Conservation (phyloP, 2,888 invertebrate genomes). For the Apodemia mormo region DNA sequence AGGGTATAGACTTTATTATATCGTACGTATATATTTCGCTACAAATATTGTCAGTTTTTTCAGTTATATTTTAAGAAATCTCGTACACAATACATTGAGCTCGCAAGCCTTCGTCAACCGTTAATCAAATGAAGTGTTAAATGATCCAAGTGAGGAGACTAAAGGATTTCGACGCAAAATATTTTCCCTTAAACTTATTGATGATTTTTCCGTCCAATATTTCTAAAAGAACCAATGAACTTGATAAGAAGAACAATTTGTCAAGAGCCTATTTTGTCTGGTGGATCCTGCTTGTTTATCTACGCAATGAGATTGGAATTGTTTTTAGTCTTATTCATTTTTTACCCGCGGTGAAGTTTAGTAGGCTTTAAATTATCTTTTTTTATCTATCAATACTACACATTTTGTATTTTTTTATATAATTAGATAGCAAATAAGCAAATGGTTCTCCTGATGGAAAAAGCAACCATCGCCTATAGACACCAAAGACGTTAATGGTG, state of each 20-base stretch:
- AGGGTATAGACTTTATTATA: no score
- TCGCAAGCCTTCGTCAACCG: conserved; percentile 38
- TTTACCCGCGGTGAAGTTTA: conserved; percentile 16
- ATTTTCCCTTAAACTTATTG: conserved; percentile 51
- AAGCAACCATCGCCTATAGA: no score
- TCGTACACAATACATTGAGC: not conserved
- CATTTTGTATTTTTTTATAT: no score
- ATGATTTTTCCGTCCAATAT: conserved; percentile 61
- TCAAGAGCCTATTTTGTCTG: conserved; percentile 62
- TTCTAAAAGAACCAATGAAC: conserved; percentile 65
- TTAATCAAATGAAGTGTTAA: conserved; percentile 70
- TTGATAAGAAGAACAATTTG: conserved; percentile 67
- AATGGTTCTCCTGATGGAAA: no score
- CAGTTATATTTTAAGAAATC: not conserved
- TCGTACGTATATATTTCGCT: no score
- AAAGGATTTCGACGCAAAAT: conserved; percentile 54
- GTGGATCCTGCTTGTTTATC: conserved; percentile 23
- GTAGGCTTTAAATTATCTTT: not conserved
- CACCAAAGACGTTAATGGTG: no score
- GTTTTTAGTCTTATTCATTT: conserved; percentile 16
- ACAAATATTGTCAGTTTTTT: not conserved
- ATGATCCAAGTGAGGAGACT: conserved; percentile 55
- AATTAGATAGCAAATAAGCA: no score
- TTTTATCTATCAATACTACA: no score
- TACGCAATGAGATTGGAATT: conserved; percentile 8